These are phyloP conservation scores for Cyanocitta stelleri DNA, from an alignment of 2,113 vertebrate species.

Conservation along the genomic window DNA sequence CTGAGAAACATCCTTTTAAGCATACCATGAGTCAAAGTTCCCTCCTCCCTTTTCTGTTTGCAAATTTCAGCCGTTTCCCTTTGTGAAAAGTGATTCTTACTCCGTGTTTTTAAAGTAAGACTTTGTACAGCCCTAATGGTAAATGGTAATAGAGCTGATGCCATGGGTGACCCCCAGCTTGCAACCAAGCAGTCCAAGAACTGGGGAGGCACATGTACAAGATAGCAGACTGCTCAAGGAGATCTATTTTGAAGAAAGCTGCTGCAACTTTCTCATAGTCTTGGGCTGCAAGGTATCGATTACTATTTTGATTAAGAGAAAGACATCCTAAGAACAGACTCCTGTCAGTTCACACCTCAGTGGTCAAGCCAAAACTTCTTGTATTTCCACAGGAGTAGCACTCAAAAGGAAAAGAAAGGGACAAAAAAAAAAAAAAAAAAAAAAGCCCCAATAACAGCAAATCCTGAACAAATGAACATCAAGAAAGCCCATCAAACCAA, in stretches of 20 bases:
- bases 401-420: background rate
- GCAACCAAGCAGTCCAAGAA: background rate
- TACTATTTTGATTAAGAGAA: background rate
- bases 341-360: background rate
- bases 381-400: background rate
- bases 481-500: background rate
- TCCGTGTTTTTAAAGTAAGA: background rate
- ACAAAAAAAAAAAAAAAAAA: background rate
- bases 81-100: background rate
- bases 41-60: background rate
- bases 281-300: background rate
- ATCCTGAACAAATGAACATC: background rate
- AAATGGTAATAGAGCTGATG: background rate
- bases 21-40: background rate
- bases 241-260: background rate
- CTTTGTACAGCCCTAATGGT: background rate
- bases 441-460: background rate
- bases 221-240: background rate
- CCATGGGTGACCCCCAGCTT: background rate
- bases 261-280: background rate
- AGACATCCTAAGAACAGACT: background rate
- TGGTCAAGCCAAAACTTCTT: background rate
- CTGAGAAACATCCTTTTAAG: background rate
- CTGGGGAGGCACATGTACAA: accelerated
- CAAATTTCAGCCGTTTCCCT: background rate